A percentile compares a stretch with the other conserved stretches of the same genome.
These are phyloP conservation scores for Drosophila truncata DNA, from an alignment of 1,140 invertebrate genomes.

Conservation along the genomic window DNA sequence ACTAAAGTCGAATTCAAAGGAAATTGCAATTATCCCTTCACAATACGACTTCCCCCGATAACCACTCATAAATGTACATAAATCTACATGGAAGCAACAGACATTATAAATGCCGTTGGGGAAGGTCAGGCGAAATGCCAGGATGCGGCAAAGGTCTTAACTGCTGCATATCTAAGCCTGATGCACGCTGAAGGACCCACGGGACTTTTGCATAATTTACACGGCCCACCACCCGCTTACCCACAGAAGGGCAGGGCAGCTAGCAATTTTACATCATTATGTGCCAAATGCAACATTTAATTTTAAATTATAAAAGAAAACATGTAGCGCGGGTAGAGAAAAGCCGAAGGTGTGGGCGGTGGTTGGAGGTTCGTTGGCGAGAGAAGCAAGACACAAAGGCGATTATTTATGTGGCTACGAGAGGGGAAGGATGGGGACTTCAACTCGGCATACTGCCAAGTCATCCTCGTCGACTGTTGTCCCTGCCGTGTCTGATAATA, in stretches of 20 bases:
- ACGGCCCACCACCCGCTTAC: conserved; percentile 11
- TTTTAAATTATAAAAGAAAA: conserved; percentile 79
- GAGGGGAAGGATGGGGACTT: conserved; percentile 1
- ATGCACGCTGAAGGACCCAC: conserved; percentile 28
- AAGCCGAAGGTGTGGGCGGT: neutral
- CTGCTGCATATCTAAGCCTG: conserved; percentile 30
- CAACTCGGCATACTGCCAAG: conserved; percentile 35
- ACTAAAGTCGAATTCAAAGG: conserved; percentile 12
- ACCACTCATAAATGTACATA: conserved; percentile 18
- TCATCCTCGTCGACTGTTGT: conserved; percentile 50
- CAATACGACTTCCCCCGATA: conserved; percentile 12
- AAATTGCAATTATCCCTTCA: conserved; percentile 65
- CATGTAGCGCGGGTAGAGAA: conserved; percentile 38
- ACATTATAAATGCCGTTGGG: conserved; percentile 59
- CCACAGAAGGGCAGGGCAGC: conserved; percentile 33
- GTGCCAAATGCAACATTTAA: conserved; percentile 82
- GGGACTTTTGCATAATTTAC: conserved; percentile 68
- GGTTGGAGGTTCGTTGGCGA: neutral
- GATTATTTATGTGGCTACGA: conserved; percentile 70
- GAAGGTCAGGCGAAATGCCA: conserved; percentile 59
- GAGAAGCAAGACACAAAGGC: conserved; percentile 60
- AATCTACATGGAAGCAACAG: conserved; percentile 22
- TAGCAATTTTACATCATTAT: conserved; percentile 79
- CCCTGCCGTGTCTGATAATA: conserved; percentile 72
- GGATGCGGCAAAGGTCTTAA: conserved; percentile 11